These are phyloP conservation scores for Pyrgilauda ruficollis DNA, from an alignment of 2,113 vertebrate genomes.

Conservation along the genomic window DNA sequence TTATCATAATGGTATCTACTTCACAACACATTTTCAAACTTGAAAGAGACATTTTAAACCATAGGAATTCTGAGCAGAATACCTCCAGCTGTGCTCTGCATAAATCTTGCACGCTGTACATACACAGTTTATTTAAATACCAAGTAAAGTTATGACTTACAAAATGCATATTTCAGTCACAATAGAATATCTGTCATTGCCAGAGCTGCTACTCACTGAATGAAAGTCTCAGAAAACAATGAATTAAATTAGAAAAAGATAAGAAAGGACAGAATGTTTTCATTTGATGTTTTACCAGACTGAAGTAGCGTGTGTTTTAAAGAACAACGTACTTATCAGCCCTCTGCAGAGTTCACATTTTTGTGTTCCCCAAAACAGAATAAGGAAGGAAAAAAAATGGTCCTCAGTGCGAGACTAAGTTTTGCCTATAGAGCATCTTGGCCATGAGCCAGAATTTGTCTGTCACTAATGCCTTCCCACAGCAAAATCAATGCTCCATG, in stretches of 20 bases:
- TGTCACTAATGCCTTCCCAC: background rate
- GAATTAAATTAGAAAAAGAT: conserved; percentile 14
- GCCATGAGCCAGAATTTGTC: background rate
- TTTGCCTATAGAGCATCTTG: background rate
- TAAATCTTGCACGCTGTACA: conserved; percentile 40
- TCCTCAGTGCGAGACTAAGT: background rate
- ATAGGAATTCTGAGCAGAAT: conserved; percentile 57
- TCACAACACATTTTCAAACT: conserved; percentile 68
- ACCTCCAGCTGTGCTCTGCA: conserved; percentile 58
- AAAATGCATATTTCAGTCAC: conserved; percentile 65
- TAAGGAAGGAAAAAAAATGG: background rate
- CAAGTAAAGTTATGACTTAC: conserved; percentile 66
- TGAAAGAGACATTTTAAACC: conserved; percentile 64
- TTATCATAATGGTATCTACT: conserved; percentile 72
- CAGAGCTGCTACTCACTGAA: conserved; percentile 20
- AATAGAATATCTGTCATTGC: conserved; percentile 38
- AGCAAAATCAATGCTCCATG: fast-evolving
- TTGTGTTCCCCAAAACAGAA: background rate
- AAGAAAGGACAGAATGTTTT: background rate
- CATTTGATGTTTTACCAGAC: background rate
- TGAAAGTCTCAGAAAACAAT: conserved; percentile 15
- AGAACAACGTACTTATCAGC: background rate
- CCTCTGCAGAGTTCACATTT: background rate
- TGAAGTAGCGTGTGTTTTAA: background rate
- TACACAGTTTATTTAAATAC: conserved; percentile 65